These are phyloP conservation scores for Sorex araneus DNA, from an alignment of 2,113 vertebrate genomes.

Conservation along the genomic window DNA sequence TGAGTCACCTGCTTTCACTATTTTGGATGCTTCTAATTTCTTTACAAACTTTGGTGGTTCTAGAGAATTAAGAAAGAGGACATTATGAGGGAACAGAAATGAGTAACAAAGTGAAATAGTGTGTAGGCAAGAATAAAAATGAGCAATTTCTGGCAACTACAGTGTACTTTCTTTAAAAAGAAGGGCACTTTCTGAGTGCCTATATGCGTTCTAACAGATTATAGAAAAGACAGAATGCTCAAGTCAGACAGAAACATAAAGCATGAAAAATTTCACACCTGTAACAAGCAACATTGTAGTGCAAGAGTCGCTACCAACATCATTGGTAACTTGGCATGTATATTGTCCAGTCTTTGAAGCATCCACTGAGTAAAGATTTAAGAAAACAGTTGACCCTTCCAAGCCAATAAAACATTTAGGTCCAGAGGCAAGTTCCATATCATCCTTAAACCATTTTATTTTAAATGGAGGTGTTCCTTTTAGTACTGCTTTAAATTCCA, in stretches of 20 bases:
- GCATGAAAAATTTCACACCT: conserved; percentile 89
- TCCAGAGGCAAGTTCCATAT: conserved; percentile 95
- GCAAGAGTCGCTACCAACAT: conserved; percentile 96
- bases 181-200: neutral
- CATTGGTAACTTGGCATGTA: conserved; percentile 97
- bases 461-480: conserved; percentile 97
- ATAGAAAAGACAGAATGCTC: conserved; percentile 65
- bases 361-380: conserved; percentile 96
- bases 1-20: conserved; percentile 94
- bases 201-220: conserved; percentile 69
- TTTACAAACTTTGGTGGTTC: conserved; percentile 98
- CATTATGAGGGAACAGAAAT: conserved; percentile 46
- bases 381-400: conserved; percentile 94
- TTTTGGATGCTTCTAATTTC: conserved; percentile 95
- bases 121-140: conserved; percentile 20
- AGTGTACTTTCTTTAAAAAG: conserved; percentile 25
- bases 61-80: conserved; percentile 91
- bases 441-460: conserved; percentile 98
- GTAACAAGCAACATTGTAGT: conserved; percentile 94
- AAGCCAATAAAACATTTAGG: conserved; percentile 95
- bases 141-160: conserved; percentile 5
- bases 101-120: conserved; percentile 22
- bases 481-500: conserved; percentile 95
- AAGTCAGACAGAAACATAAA: conserved; percentile 71
- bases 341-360: conserved; percentile 94